Evolutionary conservation across 2,113 vertebrate species (phyloP).

Genomic region (Motacilla tschutschensis): DNA sequence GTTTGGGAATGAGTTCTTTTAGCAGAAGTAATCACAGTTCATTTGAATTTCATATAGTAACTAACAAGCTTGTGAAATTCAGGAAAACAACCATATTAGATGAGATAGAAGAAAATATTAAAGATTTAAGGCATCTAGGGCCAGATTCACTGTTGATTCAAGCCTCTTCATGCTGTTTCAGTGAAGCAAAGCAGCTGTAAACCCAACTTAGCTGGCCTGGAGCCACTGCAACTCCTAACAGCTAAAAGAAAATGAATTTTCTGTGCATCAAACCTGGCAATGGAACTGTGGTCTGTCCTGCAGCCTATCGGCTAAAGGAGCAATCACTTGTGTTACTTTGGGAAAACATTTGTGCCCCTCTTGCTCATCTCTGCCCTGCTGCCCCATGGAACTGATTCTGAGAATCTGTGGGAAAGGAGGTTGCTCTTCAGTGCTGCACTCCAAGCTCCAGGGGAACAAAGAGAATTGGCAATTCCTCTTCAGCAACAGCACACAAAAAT

Average conservation of each 20-base stretch:
- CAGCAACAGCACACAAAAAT: background rate
- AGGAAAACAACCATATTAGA: background rate
- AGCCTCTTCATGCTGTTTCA: background rate
- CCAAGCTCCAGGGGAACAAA: background rate
- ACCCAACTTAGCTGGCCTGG: background rate
- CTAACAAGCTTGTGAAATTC: background rate
- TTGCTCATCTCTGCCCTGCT: background rate
- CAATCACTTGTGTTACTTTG: fast-evolving
- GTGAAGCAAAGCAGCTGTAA: constrained; percentile 35
- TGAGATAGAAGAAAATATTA: constrained; percentile 3
- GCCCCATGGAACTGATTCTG: fast-evolving
- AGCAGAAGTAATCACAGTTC: background rate
- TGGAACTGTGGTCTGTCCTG: background rate
- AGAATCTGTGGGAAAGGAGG: background rate
- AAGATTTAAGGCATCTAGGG: background rate
- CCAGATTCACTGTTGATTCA: background rate
- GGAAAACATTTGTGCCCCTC: background rate
- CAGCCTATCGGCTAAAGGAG: background rate
- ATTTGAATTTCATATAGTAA: background rate
- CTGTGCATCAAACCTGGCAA: background rate
- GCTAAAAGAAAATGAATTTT: background rate
- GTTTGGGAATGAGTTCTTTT: background rate
- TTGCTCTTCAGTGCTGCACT: background rate
- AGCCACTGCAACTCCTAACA: background rate
- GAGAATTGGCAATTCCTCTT: background rate